Percentiles rank a stretch among this genome's conserved stretches.
Evolutionary conservation across 2,113 vertebrate species (phyloP).

Genomic region (Sander vitreus): DNA sequence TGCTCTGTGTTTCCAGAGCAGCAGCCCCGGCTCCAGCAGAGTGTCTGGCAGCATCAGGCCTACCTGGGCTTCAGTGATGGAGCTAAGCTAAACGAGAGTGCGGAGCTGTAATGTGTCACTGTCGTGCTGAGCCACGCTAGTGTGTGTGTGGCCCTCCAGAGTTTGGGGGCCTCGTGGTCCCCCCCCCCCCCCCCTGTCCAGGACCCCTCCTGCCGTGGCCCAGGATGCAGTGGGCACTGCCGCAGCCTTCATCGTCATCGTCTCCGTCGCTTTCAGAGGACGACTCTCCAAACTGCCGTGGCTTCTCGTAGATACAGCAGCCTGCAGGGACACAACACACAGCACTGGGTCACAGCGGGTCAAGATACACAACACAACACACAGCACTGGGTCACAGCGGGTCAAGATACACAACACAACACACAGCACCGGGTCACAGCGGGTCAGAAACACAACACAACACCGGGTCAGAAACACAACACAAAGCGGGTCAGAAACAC

Average conservation of each 20-base stretch:
- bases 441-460: no score
- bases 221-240: constrained; percentile 92
- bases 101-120: constrained; percentile 56
- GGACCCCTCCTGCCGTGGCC: constrained; percentile 87
- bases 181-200: constrained; percentile 82
- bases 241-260: constrained; percentile 89
- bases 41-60: constrained; percentile 31
- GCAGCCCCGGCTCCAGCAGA: constrained; percentile 11
- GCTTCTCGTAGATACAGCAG: constrained; percentile 95
- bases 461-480: no score
- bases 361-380: no score
- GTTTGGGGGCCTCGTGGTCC: constrained; percentile 75
- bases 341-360: no score
- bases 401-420: no score
- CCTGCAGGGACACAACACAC: constrained; percentile 77
- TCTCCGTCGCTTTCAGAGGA: constrained; percentile 94
- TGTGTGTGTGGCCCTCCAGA: constrained; percentile 78
- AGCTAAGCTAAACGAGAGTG: constrained; percentile 62
- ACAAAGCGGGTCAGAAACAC: no score
- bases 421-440: no score
- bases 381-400: no score
- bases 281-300: constrained; percentile 91
- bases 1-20: neutral
- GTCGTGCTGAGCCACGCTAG: constrained; percentile 54
- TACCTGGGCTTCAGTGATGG: constrained; percentile 63